phyloP scores from a whole-genome alignment of 2,113 vertebrate species.

The Corydoras sp. region DNA sequence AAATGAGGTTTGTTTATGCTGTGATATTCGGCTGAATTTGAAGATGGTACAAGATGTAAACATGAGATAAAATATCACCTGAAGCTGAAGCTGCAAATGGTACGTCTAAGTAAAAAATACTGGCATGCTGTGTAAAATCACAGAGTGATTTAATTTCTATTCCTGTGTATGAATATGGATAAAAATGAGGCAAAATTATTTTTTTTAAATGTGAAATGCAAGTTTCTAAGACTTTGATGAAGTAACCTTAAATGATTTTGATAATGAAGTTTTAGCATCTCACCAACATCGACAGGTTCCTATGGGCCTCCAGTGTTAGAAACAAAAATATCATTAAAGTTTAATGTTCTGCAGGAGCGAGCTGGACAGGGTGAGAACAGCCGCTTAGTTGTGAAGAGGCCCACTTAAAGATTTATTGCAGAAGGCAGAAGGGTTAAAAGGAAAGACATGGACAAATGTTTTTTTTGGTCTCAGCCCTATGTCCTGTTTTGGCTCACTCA shows the following conservation, averaged over 20 bases:
- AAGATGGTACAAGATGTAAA: too few relatives aligned
- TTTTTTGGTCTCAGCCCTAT: slow-evolving; percentile 7
- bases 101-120: too few relatives aligned
- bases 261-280: background rate
- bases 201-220: background rate
- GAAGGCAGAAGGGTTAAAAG: slow-evolving; percentile 23
- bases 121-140: too few relatives aligned
- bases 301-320: slow-evolving; percentile 34
- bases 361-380: slow-evolving; percentile 35
- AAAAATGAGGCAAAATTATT: too few relatives aligned
- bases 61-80: too few relatives aligned
- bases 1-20: too few relatives aligned
- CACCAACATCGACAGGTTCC: background rate
- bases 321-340: slow-evolving; percentile 52
- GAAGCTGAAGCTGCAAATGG: too few relatives aligned
- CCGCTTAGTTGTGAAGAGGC: slow-evolving; percentile 42
- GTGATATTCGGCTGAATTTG: too few relatives aligned
- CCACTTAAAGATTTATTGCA: slow-evolving; percentile 48
- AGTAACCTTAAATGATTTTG: background rate
- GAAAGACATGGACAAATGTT: slow-evolving; percentile 29
- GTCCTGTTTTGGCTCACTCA: slow-evolving; percentile 21
- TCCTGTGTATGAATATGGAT: too few relatives aligned
- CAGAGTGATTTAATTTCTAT: too few relatives aligned
- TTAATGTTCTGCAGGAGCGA: slow-evolving; percentile 41
- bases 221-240: background rate